Conservation (phyloP, 1,140 invertebrate genomes). For the Ips nitidus region DNA sequence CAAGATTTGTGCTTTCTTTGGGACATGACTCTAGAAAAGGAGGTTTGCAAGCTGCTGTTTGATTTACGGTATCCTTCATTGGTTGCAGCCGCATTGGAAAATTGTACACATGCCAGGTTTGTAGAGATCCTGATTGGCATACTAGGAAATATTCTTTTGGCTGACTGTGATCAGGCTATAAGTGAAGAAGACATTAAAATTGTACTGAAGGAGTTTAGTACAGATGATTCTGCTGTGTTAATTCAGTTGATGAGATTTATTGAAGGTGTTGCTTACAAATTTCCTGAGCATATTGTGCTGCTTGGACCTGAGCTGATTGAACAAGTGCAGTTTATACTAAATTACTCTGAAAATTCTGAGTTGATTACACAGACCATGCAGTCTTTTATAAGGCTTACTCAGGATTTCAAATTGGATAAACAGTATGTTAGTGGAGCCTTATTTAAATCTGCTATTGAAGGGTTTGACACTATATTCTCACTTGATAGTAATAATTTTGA, state of each 20-base stretch:
- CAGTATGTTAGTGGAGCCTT: conserved; percentile 31
- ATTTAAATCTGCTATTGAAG: conserved; percentile 30
- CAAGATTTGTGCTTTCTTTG: conserved; percentile 71
- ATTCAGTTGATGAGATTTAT: conserved; percentile 69
- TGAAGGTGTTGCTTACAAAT: conserved; percentile 52
- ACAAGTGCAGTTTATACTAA: conserved; percentile 64
- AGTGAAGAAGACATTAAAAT: conserved; percentile 36
- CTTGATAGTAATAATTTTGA: conserved; percentile 29
- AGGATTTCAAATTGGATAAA: conserved; percentile 40
- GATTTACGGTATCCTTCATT: conserved; percentile 66
- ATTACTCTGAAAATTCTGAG: conserved; percentile 67
- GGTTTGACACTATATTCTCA: conserved; percentile 27
- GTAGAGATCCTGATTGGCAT: conserved; percentile 74
- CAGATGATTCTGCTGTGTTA: conserved; percentile 63
- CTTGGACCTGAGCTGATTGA: conserved; percentile 56
- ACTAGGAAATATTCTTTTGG: conserved; percentile 70
- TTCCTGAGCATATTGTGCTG: conserved; percentile 52
- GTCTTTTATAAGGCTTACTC: conserved; percentile 42
- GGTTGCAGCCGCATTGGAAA: conserved; percentile 53
- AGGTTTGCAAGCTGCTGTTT: conserved; percentile 67
- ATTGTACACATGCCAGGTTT: conserved; percentile 57
- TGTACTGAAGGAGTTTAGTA: conserved; percentile 60
- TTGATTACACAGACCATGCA: conserved; percentile 56
- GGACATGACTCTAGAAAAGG: conserved; percentile 75
- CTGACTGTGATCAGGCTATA: conserved; percentile 50